Base-by-base conservation (phyloP, 1,140 invertebrate genomes). In the Aphelinus atriplicis region DNA sequence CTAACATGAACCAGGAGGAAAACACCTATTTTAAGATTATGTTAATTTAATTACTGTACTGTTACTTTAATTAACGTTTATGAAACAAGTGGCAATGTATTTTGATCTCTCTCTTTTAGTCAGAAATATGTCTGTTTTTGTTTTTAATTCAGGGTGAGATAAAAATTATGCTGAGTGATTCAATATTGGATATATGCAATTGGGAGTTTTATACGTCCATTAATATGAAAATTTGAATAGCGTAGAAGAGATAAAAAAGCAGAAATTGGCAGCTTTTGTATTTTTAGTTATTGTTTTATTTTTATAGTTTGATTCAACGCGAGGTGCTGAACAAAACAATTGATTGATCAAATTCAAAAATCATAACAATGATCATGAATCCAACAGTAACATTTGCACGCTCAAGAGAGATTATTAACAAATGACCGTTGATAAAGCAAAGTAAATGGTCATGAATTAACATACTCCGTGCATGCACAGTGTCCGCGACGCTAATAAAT, bases 101-200 rank as follows among this genome's bases (percentile, higher is more conserved):
- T 92, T 91, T 92, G 86, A 88, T 87, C 86, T 92, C 91, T 92
- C 88, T 92, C 88, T 91, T 90, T 91, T 92, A 92, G 91, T 92
- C 90, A 92, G 84, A 86, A 87, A 85, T 85, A 86, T 83, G 82
- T 86, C 85, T 81, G 72, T 82, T 78, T 77, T 80, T 75, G 71
- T 76, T 86, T 86, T 83, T 85, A 83, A 77, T 84, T 83, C 79
- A 80, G 78, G 80, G 77, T 84, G 82, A 84, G 80, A 87, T 82
- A 78, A 79, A 76, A 82, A 84, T 83, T 84, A 71, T 81, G 76
- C 77, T 84, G 78, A 80, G 79, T 82, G 80, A 77, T 80, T 79
- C 78, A 76, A 43, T 68, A 82, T 82, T 81, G 79, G 76, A 81
- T 78, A 76, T 83, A 79, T 80, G 78, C 77, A 80, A 77, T 77